Conservation (phyloP, 2,888 invertebrate genomes). For the Amphipyra berbera region DNA sequence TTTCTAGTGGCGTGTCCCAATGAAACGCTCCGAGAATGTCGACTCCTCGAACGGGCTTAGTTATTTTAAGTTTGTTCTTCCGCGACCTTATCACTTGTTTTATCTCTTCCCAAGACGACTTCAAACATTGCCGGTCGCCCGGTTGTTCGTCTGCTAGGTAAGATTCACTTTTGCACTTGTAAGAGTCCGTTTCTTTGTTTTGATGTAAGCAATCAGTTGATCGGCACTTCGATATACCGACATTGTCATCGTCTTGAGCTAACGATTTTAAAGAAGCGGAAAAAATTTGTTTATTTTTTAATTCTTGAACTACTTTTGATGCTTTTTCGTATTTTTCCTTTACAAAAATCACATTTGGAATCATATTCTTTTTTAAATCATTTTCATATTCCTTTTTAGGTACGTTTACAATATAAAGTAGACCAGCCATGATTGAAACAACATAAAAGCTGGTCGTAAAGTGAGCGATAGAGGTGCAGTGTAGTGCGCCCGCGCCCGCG, state of each 20-base stretch:
- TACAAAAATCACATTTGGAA: constrained; percentile 57
- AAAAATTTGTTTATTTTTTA: constrained; percentile 63
- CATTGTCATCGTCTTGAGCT: constrained; percentile 51
- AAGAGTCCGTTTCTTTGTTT: constrained; percentile 54
- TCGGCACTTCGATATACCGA: constrained; percentile 65
- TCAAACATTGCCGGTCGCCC: constrained; percentile 55
- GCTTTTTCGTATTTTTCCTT: constrained; percentile 64
- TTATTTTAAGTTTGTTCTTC: constrained; percentile 73
- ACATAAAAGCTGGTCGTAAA: constrained; percentile 19
- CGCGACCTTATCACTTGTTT: constrained; percentile 69
- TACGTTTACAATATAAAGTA: constrained; percentile 90
- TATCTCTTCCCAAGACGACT: constrained; percentile 72
- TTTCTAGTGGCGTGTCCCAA: constrained; percentile 77
- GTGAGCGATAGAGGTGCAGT: constrained; percentile 21
- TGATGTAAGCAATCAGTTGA: constrained; percentile 67
- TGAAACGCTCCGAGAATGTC: constrained; percentile 74
- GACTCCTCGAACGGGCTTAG: constrained; percentile 65
- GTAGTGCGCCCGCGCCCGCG: constrained; percentile 40
- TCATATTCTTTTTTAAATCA: constrained; percentile 61
- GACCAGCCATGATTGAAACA: constrained; percentile 83
- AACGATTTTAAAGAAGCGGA: constrained; percentile 53
- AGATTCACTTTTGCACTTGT: constrained; percentile 70
- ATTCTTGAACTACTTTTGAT: constrained; percentile 63
- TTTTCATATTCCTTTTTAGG: constrained; percentile 88
- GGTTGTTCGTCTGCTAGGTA: constrained; percentile 52